Base-by-base conservation (phyloP, 2,888 invertebrate species). In the Amiota mariae region DNA sequence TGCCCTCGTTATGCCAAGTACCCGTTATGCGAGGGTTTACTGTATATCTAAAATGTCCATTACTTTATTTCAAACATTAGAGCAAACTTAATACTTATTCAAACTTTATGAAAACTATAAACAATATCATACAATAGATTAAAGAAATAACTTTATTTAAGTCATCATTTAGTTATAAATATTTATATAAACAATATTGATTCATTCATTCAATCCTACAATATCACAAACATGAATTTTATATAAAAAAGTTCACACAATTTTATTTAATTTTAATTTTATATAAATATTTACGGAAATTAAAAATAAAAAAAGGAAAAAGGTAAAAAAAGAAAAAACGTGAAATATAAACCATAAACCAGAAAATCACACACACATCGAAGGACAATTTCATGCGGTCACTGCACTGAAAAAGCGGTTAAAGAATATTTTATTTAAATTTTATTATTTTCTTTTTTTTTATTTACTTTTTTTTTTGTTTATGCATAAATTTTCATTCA, bases 371-470 rank as follows among this genome's bases (percentile, higher is more conserved):
- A 36, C 36, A 36, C 36, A 36, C 36, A 36, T 2, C 36, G 0
- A 36, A 36, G 36, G 36, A 36, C 15, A 57, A 70, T 46, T 46
- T 15, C 24, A 47, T 56, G 57, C 68, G 68, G 54, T 56, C 15
- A 70, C 9, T 57, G 70, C 59, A 59, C 46, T 70, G 56, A 70
- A 36, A 47, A 57, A 36, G 68, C 48, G 70, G 18, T 11, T 8
- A 18, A 2, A 63, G 6, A 15, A 61, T 10, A 8, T n/a, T 54
- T 54, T 12, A n/a, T 54, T 54, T 54, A 54, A 54, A 54, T n/a
- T 54, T n/a, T 54, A 10, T 54, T 8, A 54, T 8, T 54, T 12
- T 54, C 3, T 6, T 10, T 6, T 36, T 36, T 54, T 54, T 54
- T 2, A 8, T 54, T 6, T 54, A 8, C 12, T 12, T n/a, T 10